These are phyloP conservation scores for Clarias platycephalus DNA, from an alignment of 2,797 vertebrate species.

Conservation along the genomic window DNA sequence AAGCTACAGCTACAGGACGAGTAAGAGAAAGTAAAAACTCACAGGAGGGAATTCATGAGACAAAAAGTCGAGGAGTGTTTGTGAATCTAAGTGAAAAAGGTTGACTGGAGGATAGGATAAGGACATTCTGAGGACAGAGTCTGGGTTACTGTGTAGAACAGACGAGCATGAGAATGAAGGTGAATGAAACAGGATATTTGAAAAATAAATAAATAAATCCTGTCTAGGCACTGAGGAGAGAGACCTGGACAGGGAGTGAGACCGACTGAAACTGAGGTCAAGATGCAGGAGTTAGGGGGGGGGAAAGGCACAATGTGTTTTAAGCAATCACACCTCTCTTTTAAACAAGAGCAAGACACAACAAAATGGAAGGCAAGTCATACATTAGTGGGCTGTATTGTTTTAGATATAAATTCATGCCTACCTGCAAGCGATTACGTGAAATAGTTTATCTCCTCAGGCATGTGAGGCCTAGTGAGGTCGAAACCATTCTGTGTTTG, in stretches of 20 bases:
- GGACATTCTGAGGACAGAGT: slow-evolving; percentile 15
- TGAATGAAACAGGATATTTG: background rate
- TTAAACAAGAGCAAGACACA: background rate
- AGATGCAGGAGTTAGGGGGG: background rate
- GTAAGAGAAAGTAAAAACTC: slow-evolving; percentile 35
- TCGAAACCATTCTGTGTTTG: slow-evolving; percentile 9
- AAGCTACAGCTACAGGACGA: slow-evolving; percentile 45
- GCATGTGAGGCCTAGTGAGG: background rate
- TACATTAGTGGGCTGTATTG: background rate
- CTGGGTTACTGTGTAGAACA: slow-evolving; percentile 21
- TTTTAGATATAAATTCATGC: background rate
- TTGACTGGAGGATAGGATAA: background rate
- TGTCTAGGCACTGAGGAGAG: background rate
- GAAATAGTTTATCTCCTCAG: background rate
- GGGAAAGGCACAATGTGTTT: background rate
- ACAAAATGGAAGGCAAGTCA: background rate
- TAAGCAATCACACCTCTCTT: background rate
- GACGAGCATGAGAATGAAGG: slow-evolving; percentile 20
- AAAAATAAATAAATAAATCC: background rate
- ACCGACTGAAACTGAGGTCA: slow-evolving; percentile 9
- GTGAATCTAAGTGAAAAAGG: background rate
- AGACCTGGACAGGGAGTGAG: background rate
- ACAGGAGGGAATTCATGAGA: background rate
- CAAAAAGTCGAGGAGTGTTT: background rate
- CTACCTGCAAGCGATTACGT: slow-evolving; percentile 22